Percentiles rank a stretch among this genome's conserved stretches.
Conservation (phyloP, 1,140 invertebrate species). For the Aleiodes sp. region DNA sequence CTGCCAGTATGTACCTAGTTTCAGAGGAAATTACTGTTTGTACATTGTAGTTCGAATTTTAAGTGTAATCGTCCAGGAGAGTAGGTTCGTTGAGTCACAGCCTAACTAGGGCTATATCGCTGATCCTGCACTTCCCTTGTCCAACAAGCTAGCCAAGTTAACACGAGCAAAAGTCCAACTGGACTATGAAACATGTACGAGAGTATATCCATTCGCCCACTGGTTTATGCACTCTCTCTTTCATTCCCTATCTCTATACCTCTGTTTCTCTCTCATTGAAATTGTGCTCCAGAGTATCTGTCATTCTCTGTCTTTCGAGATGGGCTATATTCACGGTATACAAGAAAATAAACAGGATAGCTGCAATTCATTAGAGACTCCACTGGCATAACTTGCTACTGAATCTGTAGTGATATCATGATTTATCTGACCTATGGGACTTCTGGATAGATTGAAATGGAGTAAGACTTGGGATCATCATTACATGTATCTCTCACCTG, state of each 20-base stretch:
- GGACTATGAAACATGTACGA: slow-evolving; percentile 7
- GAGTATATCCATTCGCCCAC: not conserved
- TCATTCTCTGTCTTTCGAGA: slow-evolving; percentile 4
- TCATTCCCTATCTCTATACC: not conserved
- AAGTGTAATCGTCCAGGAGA: slow-evolving; percentile 19
- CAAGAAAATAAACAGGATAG: slow-evolving; percentile 34
- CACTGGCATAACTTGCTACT: slow-evolving; percentile 25
- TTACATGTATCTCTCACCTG: not conserved
- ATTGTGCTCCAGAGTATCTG: not conserved
- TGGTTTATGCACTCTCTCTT: not conserved
- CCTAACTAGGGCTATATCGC: not conserved
- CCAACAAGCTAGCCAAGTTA: slow-evolving; percentile 12
- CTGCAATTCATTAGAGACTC: slow-evolving; percentile 43
- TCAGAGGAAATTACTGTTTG: not conserved
- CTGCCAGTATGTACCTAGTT: too few relatives aligned
- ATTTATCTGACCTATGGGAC: slow-evolving; percentile 24
- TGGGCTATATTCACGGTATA: not conserved
- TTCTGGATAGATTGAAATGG: not conserved
- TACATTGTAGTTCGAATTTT: slow-evolving; percentile 22
- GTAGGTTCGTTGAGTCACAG: not conserved
- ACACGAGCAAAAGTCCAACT: slow-evolving; percentile 17
- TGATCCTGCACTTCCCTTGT: slow-evolving; percentile 17
- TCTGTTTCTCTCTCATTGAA: not conserved
- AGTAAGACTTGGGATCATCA: too few relatives aligned
- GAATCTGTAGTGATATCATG: slow-evolving; percentile 18